Percentiles rank a stretch among this genome's conserved stretches.
phyloP scores from a whole-genome alignment of 2,888 invertebrate genomes.

The Xanthorhoe designata region DNA sequence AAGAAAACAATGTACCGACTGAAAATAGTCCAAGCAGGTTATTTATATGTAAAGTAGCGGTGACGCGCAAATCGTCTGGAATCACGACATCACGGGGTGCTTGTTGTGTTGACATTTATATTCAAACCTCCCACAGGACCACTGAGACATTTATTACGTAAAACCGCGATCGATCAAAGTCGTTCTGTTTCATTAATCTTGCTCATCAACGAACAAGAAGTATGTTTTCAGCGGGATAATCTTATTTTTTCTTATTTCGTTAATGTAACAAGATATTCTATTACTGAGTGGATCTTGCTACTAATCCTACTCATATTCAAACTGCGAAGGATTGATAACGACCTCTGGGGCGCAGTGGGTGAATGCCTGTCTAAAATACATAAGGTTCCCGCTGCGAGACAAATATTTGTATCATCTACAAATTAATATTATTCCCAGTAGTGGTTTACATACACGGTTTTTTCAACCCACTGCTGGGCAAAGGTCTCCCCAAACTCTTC shows the following conservation, averaged over 20 bases:
- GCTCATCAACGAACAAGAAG: constrained; percentile 71
- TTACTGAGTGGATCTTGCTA: constrained; percentile 25
- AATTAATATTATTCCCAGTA: too few relatives aligned
- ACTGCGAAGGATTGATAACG: background rate
- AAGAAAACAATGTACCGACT: background rate
- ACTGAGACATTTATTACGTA: constrained; percentile 76
- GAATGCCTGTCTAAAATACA: too few relatives aligned
- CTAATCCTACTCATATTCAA: constrained; percentile 4
- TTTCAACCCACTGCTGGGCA: too few relatives aligned
- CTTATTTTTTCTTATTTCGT: constrained; percentile 68
- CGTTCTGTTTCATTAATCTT: constrained; percentile 82
- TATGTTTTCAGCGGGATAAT: constrained; percentile 71
- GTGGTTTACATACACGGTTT: too few relatives aligned
- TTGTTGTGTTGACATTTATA: constrained; percentile 53
- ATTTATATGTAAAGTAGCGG: background rate
- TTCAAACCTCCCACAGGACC: constrained; percentile 58
- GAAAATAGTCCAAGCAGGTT: constrained; percentile 3
- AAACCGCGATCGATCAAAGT: constrained; percentile 82
- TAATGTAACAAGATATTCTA: constrained; percentile 53
- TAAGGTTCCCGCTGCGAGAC: too few relatives aligned
- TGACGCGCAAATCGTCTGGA: constrained; percentile 5
- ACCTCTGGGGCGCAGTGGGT: too few relatives aligned
- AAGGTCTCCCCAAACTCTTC: too few relatives aligned
- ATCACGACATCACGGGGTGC: background rate
- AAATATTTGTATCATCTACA: too few relatives aligned